These are phyloP conservation scores for Dicrurus megarhynchus DNA, from an alignment of 2,113 vertebrate genomes.

Conservation along the genomic window DNA sequence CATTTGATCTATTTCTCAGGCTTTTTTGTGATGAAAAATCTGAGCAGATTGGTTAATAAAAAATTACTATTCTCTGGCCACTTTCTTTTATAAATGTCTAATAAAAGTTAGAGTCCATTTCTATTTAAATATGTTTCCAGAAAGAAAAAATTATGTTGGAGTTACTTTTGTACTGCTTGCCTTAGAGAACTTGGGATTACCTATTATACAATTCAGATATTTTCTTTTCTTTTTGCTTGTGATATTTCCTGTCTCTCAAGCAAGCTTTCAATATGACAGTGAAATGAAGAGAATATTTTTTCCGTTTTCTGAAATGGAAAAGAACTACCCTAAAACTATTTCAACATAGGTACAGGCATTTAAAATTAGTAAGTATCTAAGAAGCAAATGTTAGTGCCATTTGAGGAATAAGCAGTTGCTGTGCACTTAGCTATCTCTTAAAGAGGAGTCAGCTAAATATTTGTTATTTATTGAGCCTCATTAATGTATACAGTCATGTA, in stretches of 20 bases:
- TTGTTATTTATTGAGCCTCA: neutral
- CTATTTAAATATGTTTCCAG: neutral
- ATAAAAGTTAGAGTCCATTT: neutral
- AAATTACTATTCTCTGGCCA: neutral
- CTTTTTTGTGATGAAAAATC: neutral
- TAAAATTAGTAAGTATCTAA: neutral
- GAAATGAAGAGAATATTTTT: neutral
- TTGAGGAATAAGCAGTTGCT: neutral
- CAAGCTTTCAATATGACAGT: neutral
- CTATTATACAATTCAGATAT: neutral
- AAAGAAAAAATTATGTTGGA: neutral
- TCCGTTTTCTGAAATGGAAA: neutral
- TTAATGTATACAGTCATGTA: neutral
- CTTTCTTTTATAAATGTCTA: neutral
- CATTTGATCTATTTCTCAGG: neutral
- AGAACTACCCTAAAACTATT: neutral
- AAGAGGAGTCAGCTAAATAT: neutral
- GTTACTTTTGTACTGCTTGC: neutral
- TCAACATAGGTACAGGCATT: neutral
- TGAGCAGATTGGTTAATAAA: neutral
- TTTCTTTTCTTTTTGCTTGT: neutral
- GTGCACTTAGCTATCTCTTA: neutral
- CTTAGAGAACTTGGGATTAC: neutral
- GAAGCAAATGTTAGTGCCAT: neutral
- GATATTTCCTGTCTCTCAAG: neutral